Evolutionary conservation across 1,140 invertebrate species (phyloP), one percentile per base, ranked within the genome.

Genomic region (Mercenaria mercenaria): DNA sequence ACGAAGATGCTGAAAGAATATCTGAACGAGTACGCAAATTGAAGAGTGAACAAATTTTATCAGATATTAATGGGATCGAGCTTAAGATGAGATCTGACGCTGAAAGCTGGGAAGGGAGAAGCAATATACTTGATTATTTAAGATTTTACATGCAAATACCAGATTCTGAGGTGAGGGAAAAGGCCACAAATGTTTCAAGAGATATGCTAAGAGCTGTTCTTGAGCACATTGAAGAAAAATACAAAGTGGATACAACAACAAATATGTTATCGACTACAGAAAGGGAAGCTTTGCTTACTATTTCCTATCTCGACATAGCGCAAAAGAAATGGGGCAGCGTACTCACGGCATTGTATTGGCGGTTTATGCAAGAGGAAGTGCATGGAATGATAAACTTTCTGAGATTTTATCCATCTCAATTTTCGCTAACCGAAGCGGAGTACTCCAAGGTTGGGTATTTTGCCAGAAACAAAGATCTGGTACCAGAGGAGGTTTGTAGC

Each of bases 371-470:
- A 56, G 88, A 83, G 10, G 88, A 89, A 39, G 74, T 89, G 18
- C 88, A 89, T 64, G 80, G 72, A n/a, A 67, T 76, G 64, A 89
- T 89, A 26, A 89, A 89, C 52, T 77, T 81, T 61, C 80, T 89
- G 1, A 81, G 88, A 43, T 77, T 89, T 32, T 83, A 47, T 39
- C 88, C 88, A 6, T n/a, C 59, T 0, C 67, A 83, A 37, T 89
- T 89, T 77, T 76, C 88, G 29, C 52, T 89, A 15, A 59, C 80
- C 6, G 64, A 89, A 32, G 64, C 52, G 13, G 88, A 84, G 37
- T 84, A 83, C 37, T n/a, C 29, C 29, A 89, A 79, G 41, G 29
- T 89, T 32, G 72, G 32, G 50, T 89, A 76, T n/a, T 89, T 76
- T 29, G 34, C 64, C 11, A 83, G 34, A 13, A 37, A 43, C 18